A percentile compares a stretch with the other conserved stretches of the same genome.
These are phyloP conservation scores for Noctua pronuba DNA, from an alignment of 2,888 invertebrate genomes.

Conservation along the genomic window DNA sequence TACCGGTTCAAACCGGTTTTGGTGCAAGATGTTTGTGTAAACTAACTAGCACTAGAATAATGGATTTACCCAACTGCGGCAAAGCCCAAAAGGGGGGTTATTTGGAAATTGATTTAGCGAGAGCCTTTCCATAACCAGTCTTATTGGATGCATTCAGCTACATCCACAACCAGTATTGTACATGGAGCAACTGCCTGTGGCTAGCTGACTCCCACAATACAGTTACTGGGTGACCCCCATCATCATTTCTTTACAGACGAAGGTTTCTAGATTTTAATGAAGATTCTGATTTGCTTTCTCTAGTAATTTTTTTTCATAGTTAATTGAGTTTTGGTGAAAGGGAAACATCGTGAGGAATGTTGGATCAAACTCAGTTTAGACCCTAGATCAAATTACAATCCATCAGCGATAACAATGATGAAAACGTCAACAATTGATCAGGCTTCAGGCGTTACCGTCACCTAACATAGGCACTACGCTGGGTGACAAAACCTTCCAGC, in stretches of 20 bases:
- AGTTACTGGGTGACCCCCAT: background rate
- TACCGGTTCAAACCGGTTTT: conserved; percentile 51
- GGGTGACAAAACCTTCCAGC: too few species aligned
- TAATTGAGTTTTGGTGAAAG: background rate
- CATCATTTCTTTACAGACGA: too few species aligned
- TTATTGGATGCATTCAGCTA: background rate
- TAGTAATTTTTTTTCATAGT: background rate
- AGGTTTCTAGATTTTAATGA: too few species aligned
- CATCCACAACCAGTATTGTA: background rate
- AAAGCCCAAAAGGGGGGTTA: background rate
- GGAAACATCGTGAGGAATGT: background rate
- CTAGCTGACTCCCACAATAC: background rate
- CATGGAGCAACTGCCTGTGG: background rate
- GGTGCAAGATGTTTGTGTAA: conserved; percentile 36
- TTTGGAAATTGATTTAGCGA: background rate
- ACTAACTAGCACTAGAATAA: conserved; percentile 29
- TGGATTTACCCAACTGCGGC: background rate
- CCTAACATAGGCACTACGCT: too few species aligned
- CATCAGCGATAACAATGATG: too few species aligned
- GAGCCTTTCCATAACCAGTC: background rate
- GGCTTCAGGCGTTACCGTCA: too few species aligned
- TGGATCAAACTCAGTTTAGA: background rate
- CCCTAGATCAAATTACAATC: too few species aligned
- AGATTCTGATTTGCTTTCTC: background rate
- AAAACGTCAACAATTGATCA: too few species aligned